Evolutionary conservation across 2,888 invertebrate species (phyloP).

Genomic region (Leptopilina syphax): DNA sequence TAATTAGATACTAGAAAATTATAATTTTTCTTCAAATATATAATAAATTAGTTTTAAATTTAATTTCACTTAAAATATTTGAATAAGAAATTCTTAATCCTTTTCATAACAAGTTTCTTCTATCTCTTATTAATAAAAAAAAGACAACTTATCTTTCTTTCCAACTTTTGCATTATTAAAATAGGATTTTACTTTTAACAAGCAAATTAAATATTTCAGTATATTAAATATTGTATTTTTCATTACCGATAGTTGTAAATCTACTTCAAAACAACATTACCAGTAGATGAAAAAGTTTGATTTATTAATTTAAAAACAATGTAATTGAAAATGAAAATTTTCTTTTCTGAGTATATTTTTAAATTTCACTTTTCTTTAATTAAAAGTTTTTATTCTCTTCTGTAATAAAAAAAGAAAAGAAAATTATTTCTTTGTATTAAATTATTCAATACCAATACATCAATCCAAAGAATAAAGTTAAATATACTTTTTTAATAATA

Average conservation of each 20-base stretch:
- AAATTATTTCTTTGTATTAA: no score
- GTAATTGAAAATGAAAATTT: neutral
- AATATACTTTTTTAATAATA: no score
- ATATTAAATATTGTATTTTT: neutral
- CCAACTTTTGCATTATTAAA: neutral
- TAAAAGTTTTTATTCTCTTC: neutral
- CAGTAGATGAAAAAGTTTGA: neutral
- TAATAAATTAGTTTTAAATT: neutral
- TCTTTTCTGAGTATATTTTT: neutral
- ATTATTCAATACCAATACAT: no score
- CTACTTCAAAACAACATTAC: neutral
- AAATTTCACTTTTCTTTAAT: neutral
- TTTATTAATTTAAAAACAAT: neutral
- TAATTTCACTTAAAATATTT: no score
- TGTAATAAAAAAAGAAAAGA: neutral
- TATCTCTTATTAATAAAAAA: neutral
- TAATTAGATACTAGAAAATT: no score
- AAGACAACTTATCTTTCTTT: neutral
- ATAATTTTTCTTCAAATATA: no score
- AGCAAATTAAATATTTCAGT: neutral
- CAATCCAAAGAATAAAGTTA: no score
- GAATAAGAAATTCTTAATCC: no score
- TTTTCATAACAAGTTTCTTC: neutral
- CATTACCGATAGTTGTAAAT: neutral
- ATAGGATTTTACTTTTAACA: slow-evolving; percentile 3